phyloP scores from a whole-genome alignment of 2,888 invertebrate genomes.

The Rhagonycha fulva region DNA sequence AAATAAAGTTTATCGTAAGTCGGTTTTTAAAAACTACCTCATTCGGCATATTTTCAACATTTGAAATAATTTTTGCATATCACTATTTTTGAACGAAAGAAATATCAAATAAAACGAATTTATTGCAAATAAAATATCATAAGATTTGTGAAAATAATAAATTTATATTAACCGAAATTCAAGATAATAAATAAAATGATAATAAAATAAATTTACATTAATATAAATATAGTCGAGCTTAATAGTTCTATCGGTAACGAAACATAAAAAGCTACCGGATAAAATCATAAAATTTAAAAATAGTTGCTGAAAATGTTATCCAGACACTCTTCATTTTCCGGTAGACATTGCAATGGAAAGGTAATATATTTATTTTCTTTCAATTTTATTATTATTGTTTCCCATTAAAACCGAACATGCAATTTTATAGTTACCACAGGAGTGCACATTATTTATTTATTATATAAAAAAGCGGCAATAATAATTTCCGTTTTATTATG shows the following conservation, averaged over 20 bases:
- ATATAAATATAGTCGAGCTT: constrained; percentile 3
- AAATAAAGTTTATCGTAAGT: neutral
- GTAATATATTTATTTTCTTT: constrained; percentile 29
- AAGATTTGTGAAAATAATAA: neutral
- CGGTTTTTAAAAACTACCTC: neutral
- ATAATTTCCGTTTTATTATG: neutral
- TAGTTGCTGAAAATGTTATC: constrained; percentile 17
- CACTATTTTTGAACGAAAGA: neutral
- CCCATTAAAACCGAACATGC: too few species aligned
- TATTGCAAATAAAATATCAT: neutral
- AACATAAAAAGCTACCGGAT: neutral
- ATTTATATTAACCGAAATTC: neutral
- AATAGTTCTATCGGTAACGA: constrained; percentile 1
- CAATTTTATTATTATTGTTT: neutral
- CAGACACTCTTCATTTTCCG: constrained; percentile 38
- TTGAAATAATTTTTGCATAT: neutral
- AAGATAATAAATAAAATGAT: constrained; percentile 15
- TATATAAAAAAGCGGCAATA: neutral
- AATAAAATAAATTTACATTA: constrained; percentile 1
- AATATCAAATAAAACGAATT: constrained; percentile 2
- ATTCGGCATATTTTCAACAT: neutral
- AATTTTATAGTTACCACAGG: too few species aligned
- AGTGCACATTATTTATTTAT: too few species aligned
- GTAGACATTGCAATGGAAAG: constrained; percentile 42
- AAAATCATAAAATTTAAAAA: neutral